These are phyloP conservation scores for Syncerus caffer DNA, from an alignment of 2,797 vertebrate genomes.

Conservation along the genomic window DNA sequence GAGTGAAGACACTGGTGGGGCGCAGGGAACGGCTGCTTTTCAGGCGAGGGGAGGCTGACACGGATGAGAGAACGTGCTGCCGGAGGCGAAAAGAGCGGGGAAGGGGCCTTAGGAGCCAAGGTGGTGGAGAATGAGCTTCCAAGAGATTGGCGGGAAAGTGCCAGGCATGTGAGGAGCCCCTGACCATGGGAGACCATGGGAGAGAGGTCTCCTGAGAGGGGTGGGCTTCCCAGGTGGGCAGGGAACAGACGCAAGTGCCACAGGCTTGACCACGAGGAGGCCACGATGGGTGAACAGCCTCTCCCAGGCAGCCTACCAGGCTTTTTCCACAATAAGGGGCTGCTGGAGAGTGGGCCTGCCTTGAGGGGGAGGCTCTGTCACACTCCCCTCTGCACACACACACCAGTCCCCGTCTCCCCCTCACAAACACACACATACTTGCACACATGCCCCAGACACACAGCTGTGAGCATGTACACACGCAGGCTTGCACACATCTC, in stretches of 20 bases:
- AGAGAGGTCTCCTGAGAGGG: neutral
- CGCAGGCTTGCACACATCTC: rapidly evolving
- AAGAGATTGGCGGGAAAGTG: neutral
- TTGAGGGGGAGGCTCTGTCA: neutral
- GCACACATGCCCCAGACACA: neutral
- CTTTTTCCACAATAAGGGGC: neutral
- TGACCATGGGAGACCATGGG: neutral
- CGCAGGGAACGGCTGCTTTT: neutral
- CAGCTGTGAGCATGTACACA: neutral
- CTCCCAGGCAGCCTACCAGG: neutral
- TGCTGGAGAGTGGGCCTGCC: neutral
- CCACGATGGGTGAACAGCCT: neutral
- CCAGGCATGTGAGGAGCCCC: neutral
- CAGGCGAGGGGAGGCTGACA: neutral
- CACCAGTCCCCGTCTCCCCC: neutral
- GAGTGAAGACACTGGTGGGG: neutral
- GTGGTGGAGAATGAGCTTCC: neutral
- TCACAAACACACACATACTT: neutral
- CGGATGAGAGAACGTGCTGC: neutral
- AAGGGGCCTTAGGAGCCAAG: neutral
- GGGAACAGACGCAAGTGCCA: neutral
- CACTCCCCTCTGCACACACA: neutral
- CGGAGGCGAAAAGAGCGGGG: neutral
- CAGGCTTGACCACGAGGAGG: neutral
- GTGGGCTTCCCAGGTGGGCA: neutral